Evolutionary conservation across 2,888 invertebrate species (phyloP).

Genomic region (Penaeus monodon): DNA sequence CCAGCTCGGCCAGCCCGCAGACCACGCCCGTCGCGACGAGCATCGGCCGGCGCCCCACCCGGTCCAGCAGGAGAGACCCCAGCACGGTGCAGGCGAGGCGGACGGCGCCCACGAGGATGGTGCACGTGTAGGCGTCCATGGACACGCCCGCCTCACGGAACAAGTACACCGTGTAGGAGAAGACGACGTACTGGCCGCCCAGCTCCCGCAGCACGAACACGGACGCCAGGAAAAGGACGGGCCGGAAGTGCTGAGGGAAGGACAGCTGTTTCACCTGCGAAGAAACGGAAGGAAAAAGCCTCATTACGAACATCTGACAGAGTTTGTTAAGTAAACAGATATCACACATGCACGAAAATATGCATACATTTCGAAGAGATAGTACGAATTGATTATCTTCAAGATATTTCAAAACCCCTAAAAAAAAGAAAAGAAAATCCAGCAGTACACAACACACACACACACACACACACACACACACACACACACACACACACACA

Average conservation of each 20-base stretch:
- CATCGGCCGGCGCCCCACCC: slow-evolving; percentile 69
- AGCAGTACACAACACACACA: too few relatives aligned
- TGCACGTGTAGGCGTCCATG: slow-evolving; percentile 68
- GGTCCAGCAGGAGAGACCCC: slow-evolving; percentile 68
- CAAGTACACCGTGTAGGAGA: slow-evolving; percentile 43
- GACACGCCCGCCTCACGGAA: slow-evolving; percentile 42
- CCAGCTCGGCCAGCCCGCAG: slow-evolving; percentile 41
- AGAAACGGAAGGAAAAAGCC: too few relatives aligned
- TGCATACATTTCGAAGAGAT: too few relatives aligned
- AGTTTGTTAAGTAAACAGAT: too few relatives aligned
- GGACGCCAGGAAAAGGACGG: slow-evolving; percentile 17
- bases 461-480: too few relatives aligned
- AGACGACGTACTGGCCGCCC: slow-evolving; percentile 45
- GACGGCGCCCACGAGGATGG: slow-evolving; percentile 69
- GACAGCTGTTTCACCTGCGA: slow-evolving; percentile 24
- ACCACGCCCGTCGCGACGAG: slow-evolving; percentile 65
- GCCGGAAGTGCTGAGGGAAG: not conserved
- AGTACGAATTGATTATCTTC: too few relatives aligned
- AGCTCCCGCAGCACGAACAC: slow-evolving; percentile 33
- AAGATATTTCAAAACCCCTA: too few relatives aligned
- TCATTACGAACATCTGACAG: too few relatives aligned
- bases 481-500: too few relatives aligned
- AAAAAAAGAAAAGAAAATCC: too few relatives aligned
- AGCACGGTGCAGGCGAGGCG: slow-evolving; percentile 66
- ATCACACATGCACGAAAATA: too few relatives aligned